phyloP scores from a whole-genome alignment of 2,113 vertebrate genomes.

The Carassius carassius region DNA sequence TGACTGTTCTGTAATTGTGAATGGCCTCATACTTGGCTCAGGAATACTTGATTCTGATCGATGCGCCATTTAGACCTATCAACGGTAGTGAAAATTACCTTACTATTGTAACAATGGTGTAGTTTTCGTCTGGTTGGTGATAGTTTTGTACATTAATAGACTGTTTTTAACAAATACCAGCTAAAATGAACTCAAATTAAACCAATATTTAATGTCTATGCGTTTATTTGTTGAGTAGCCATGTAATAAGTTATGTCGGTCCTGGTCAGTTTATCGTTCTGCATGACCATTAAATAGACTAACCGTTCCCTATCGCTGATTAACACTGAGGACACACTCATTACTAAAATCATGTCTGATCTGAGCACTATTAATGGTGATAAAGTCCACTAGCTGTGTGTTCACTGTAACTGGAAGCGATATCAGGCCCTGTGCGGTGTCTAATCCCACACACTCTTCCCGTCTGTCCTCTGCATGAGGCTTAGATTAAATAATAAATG shows the following conservation, averaged over 20 bases:
- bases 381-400: conserved; percentile 46
- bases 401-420: conserved; percentile 36
- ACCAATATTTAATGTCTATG: neutral
- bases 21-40: too few relatives aligned
- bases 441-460: conserved; percentile 55
- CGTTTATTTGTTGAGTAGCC: neutral
- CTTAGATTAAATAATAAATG: conserved; percentile 72
- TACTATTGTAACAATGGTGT: neutral
- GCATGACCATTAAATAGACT: conserved; percentile 1
- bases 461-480: conserved; percentile 36
- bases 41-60: neutral
- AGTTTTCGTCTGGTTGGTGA: neutral
- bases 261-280: neutral
- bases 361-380: conserved; percentile 28
- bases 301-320: conserved; percentile 16
- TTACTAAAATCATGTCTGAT: neutral
- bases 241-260: neutral
- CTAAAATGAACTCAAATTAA: neutral
- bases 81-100: neutral
- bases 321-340: neutral
- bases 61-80: neutral
- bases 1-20: too few relatives aligned
- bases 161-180: neutral
- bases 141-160: neutral
- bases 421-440: conserved; percentile 57